phyloP scores from a whole-genome alignment of 1,140 invertebrate genomes.

The Lordiphosa mommai region DNA sequence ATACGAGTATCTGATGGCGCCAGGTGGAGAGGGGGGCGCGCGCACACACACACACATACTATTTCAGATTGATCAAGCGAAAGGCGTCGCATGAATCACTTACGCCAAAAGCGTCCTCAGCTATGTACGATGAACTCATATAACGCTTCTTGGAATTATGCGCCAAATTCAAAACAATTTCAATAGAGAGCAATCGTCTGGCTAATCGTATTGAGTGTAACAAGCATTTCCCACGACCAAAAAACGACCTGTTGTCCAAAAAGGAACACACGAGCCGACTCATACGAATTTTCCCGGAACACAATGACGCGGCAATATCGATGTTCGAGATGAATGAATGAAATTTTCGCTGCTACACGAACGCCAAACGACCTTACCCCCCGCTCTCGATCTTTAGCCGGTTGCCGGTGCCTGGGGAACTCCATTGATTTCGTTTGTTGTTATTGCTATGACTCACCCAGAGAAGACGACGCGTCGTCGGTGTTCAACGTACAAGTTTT shows the following conservation, averaged over 20 bases:
- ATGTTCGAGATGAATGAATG: constrained; percentile 52
- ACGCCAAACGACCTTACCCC: constrained; percentile 53
- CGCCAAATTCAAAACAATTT: constrained; percentile 49
- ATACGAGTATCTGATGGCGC: not conserved
- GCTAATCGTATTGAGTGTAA: not conserved
- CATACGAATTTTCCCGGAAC: constrained; percentile 67
- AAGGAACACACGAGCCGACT: constrained; percentile 31
- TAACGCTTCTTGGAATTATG: constrained; percentile 51
- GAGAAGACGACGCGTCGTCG: not conserved
- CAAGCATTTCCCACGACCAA: not conserved
- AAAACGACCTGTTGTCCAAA: constrained; percentile 24
- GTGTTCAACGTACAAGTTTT: constrained; percentile 7
- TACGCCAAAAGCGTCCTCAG: constrained; percentile 43
- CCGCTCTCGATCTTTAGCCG: not conserved
- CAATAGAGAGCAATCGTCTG: constrained; percentile 45
- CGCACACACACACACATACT: not conserved
- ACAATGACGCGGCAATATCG: constrained; percentile 43
- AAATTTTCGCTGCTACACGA: constrained; percentile 41
- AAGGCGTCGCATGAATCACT: constrained; percentile 49
- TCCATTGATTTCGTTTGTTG: constrained; percentile 36
- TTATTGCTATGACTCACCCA: constrained; percentile 36
- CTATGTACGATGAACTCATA: constrained; percentile 57
- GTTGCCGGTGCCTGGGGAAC: constrained; percentile 51
- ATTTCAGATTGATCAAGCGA: not conserved
- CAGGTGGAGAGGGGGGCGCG: not conserved